Percentiles rank a stretch among this genome's conserved stretches.
These are phyloP conservation scores for Ibidorhyncha struthersii DNA, from an alignment of 2,113 vertebrate genomes.

Conservation along the genomic window DNA sequence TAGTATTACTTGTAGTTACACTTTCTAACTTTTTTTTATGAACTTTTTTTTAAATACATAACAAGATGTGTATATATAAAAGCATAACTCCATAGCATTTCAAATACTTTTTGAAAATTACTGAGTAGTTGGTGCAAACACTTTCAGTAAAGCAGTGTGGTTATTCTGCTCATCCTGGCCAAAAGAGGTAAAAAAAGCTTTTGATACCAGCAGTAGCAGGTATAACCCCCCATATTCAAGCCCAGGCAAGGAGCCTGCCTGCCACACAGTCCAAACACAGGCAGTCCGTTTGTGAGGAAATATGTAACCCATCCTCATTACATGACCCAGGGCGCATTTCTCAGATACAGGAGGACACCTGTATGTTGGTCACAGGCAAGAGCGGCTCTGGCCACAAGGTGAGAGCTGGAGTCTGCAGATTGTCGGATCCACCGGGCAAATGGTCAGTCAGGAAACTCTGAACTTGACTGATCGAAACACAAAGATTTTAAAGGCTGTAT, in stretches of 20 bases:
- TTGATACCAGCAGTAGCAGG: background rate
- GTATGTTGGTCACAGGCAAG: rapidly evolving
- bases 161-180: background rate
- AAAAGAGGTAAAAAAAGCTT: background rate
- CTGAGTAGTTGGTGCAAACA: background rate
- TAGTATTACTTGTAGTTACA: no score
- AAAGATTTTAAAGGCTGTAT: background rate
- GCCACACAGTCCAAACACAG: background rate
- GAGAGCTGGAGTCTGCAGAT: background rate
- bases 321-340: background rate
- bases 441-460: background rate
- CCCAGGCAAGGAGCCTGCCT: rapidly evolving
- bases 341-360: background rate
- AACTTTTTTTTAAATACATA: background rate
- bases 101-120: background rate
- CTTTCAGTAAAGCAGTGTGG: background rate
- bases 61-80: background rate
- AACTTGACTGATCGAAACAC: background rate
- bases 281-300: rapidly evolving
- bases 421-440: background rate
- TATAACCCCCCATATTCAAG: background rate
- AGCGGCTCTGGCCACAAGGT: rapidly evolving
- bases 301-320: background rate
- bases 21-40: background rate
- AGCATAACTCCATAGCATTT: background rate